These are phyloP conservation scores for Laspeyria flexula DNA, from an alignment of 2,888 invertebrate species.

Conservation along the genomic window DNA sequence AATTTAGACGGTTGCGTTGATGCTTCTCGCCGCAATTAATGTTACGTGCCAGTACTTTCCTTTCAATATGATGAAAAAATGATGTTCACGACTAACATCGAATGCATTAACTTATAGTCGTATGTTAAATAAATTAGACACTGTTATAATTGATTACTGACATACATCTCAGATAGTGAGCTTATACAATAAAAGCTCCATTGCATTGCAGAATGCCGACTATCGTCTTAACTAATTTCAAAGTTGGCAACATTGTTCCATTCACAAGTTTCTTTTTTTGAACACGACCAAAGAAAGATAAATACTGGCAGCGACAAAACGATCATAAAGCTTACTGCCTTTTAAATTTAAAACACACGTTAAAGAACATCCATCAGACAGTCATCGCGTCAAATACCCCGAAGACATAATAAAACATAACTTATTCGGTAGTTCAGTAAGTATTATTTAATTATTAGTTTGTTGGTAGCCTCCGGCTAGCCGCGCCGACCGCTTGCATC, in stretches of 20 bases:
- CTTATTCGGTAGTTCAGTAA: slow-evolving; percentile 81
- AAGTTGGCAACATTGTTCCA: background rate
- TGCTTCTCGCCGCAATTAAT: slow-evolving; percentile 69
- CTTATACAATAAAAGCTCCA: slow-evolving; percentile 26
- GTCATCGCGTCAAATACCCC: slow-evolving; percentile 76
- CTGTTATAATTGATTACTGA: slow-evolving; percentile 65
- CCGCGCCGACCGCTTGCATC: slow-evolving; percentile 52
- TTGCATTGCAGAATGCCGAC: slow-evolving; percentile 10
- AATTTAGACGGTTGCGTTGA: slow-evolving; percentile 72
- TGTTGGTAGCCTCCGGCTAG: slow-evolving; percentile 68
- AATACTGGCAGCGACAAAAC: slow-evolving; percentile 44
- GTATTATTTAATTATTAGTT: slow-evolving; percentile 83
- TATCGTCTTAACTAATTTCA: slow-evolving; percentile 3
- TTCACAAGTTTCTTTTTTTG: background rate
- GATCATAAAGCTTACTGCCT: slow-evolving; percentile 50
- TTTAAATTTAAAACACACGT: slow-evolving; percentile 59
- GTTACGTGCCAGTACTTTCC: slow-evolving; percentile 71
- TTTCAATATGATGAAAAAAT: slow-evolving; percentile 59
- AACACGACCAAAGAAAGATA: slow-evolving; percentile 15
- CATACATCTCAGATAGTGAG: slow-evolving; percentile 45
- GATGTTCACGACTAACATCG: slow-evolving; percentile 73
- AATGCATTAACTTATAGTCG: slow-evolving; percentile 72
- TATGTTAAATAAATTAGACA: slow-evolving; percentile 72
- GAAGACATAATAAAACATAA: slow-evolving; percentile 76
- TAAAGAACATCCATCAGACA: slow-evolving; percentile 72